Base-by-base conservation (phyloP, 2,888 invertebrate species). In the Phasia obesa region DNA sequence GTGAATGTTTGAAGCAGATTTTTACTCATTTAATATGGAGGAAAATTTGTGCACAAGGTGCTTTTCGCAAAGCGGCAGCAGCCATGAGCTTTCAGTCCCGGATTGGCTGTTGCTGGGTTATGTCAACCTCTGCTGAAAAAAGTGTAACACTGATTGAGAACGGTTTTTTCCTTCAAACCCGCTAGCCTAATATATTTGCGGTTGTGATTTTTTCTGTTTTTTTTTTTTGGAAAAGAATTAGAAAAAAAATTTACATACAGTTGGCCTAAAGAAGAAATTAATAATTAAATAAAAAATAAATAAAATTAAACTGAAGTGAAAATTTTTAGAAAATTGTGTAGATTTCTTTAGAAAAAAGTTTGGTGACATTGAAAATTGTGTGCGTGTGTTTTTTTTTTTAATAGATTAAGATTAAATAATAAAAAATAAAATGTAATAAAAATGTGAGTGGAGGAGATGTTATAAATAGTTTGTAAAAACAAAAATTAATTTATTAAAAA, bases 81-180 rank as follows among this genome's bases (percentile, higher is more conserved):
- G 87, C 85, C 85, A 84, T 83, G 87, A 89, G 89, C 88, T 90
- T 90, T 90, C 87, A 90, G 90, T 90, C 90, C 90, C 90, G 90
- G 90, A 89, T 90, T 90, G 90, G 89, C 89, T 90, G 89, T 90
- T 90, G 90, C 90, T 90, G 89, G 89, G 88, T 88, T 87, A 89
- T 84, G 85, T 77, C 77, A 79, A 74, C 69, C 44, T 59, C 65
- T 65, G 74, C 42, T 73, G 70, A 74, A 70, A 44, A 23, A 51
- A 79, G 79, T 65, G 75, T 67, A 64, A 13, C 55, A 73, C 47
- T 55, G 49, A 53, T 71, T 49, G 70, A 42, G 47, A 78, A 83
- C 55, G 64, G 62, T 19, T 49, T 64, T 75, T 81, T 74, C 71
- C 65, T 70, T 81, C 78, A 78, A 83, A 65, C 84, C 82, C 84